Evolutionary conservation across 2,113 vertebrate species (phyloP), one percentile per base, ranked within the genome.

Genomic region (Garra rufa): DNA sequence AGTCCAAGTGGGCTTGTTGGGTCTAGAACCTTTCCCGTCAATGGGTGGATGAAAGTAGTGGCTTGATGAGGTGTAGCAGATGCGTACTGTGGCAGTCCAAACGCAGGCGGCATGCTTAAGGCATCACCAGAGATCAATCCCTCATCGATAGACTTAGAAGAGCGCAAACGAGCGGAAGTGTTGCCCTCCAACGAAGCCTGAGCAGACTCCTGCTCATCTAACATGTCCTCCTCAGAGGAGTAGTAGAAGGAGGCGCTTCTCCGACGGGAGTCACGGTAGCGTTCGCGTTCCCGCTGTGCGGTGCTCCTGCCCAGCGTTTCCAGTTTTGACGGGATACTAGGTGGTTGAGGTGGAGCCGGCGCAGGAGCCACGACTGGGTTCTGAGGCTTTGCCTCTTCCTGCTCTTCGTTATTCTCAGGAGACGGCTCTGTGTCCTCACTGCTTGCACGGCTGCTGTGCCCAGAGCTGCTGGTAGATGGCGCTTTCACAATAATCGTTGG

Each of bases 401-500:
- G 75, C 46, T 88, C 94, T 46, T 88, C 94, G 44, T 88, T 94
- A 34, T 48, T 89, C 74, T 92, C 94, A 13, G 88, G 87, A 1
- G 87, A 65, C 0, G 86, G 86, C 90, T 96, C 93, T 0, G 96
- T 94, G 85, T 98, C 97, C 89, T 97, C 93, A 88, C 97, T 98
- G 92, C 96, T 97, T 19, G 96, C 97, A 90, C 97, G 97, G 91
- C 97, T 98, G 91, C 97, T 97, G 55, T 95, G 95, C 55, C 97
- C 97, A 50, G 96, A 97, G 92, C 97, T 98, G 90, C 97, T 98
- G 86, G 97, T 98, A 85, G 97, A 98, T 11, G 97, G 97, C 0
- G 96, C 97, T 90, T 98, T 98, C 86, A 98, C 95, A 34, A 98
- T 97, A 85, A 98, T 98, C 76, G 97, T 98, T 52, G 97, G 97